phyloP scores from a whole-genome alignment of 2,888 invertebrate genomes.

The Poecilus cupreus region DNA sequence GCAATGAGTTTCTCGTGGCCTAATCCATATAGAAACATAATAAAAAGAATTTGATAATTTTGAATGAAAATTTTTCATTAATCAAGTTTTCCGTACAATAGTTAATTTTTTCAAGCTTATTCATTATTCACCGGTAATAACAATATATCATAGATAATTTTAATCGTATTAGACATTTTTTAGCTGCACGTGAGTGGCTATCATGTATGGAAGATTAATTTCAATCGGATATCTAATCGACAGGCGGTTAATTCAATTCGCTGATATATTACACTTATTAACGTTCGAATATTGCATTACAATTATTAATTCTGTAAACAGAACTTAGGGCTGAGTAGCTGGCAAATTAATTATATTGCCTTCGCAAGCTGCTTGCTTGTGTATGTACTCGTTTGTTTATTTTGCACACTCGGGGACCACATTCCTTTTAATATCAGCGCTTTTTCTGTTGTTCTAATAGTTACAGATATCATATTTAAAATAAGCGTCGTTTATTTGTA shows the following conservation, averaged over 20 bases:
- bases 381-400: not conserved
- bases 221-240: not conserved
- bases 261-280: constrained; percentile 23
- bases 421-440: too few species aligned
- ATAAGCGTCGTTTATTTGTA: too few species aligned
- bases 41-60: too few species aligned
- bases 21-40: too few species aligned
- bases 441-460: too few species aligned
- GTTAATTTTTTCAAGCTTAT: too few species aligned
- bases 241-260: constrained; percentile 8
- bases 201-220: constrained; percentile 5
- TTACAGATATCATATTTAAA: too few species aligned
- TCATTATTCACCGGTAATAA: too few species aligned
- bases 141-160: too few species aligned
- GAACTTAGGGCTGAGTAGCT: not conserved
- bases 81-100: not conserved
- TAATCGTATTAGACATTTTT: too few species aligned
- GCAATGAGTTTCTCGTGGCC: too few species aligned
- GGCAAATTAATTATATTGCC: not conserved
- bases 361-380: not conserved
- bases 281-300: constrained; percentile 32
- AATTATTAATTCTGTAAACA: constrained; percentile 42
- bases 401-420: not conserved
- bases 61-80: too few species aligned
- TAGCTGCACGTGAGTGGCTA: not conserved